Base-by-base conservation (phyloP, 2,113 vertebrate species). In the Himantopus leucocephalus region DNA sequence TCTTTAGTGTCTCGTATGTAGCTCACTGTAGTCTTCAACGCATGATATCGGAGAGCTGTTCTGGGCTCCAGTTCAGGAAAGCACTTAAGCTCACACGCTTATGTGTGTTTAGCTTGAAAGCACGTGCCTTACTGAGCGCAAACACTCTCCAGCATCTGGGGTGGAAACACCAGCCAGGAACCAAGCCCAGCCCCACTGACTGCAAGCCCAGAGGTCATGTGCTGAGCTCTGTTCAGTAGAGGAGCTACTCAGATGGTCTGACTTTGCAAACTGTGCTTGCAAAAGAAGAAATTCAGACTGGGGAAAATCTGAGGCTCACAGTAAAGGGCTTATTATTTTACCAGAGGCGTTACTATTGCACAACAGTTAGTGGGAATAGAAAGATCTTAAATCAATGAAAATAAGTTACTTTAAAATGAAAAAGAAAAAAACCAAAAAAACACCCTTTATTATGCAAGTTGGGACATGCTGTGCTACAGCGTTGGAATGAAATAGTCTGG, bases 341-440 rank as follows among this genome's bases (percentile, higher is more conserved):
- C 87, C 81, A 80, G 84, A 79, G 81, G 81, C 8, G 0, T 70
- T 79, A 62, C 53, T 64, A 53, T 96, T 97, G 85, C 89, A 94
- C 89, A 92, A 96, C 55, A 75, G 37, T 68, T 76, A 79, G 77
- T 50, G 74, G 89, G 87, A 96, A 63, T 41, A 94, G 67, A 90
- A 89, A 82, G 52, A 89, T 64, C 80, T 94, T 85, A 93, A 95
- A 82, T 95, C 70, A 95, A 88, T 88, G 89, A 96, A 94, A 96
- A 88, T 59, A 85, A 94, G 81, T 81, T 95, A 70, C 43, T 95
- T 91, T 56, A 71, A 88, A 94, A 92, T 70, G 9, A 90, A 90
- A 90, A 77, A 53, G 73, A 56, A 26, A 37, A 14, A 24, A 43
- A 67, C 4, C 9, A 27, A 16, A 27, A 37, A 66, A 43, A 15